Base-by-base conservation (phyloP, 2,888 invertebrate species). In the Agriopis marginaria region DNA sequence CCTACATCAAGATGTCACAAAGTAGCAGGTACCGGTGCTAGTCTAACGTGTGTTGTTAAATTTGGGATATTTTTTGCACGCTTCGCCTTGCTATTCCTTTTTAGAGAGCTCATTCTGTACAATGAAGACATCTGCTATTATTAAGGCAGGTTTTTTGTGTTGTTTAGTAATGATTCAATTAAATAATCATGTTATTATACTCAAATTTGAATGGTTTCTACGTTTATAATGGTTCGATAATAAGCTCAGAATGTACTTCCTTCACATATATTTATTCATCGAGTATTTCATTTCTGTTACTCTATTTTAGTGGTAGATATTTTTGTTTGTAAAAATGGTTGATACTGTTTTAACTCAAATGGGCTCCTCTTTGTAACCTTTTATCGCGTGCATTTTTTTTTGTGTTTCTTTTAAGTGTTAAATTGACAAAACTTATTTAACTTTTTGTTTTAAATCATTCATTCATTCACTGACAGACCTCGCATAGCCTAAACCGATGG, bases 1-100 rank as follows among this genome's bases (percentile, higher is more conserved):
- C 93, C 92, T 93, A 86, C 74, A 82, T 88, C 87, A 89, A 92
- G 92, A 91, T 89, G 91, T 90, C 89, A 91, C 89, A 91, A 91
- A 91, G 88, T 92, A 93, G 92, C 93, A 93, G 92, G 92, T 92
- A 93, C 89, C 80, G 86, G 82, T 85, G 87, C 88, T 86, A 84
- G 84, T 83, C 82, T 85, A 88, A 88, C 89, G 86, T 87, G 86
- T 86, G 87, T 83, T 88, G 87, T 85, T 84, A 89, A 90, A 91
- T 89, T 91, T 91, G 82, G 90, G 87, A 86, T 84, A 83, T 88
- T 91, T 92, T 91, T 90, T 89, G 86, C 88, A 89, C 85, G 82
- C 80, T 79, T 76, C 81, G 77, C 79, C 81, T 78, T 77, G 79
- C 74, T 82, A 83, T 83, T 86, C 84, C 81, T 85, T 86, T 84